These are phyloP conservation scores for Lasioglossum baleicum DNA, from an alignment of 1,140 invertebrate genomes.

Conservation along the genomic window DNA sequence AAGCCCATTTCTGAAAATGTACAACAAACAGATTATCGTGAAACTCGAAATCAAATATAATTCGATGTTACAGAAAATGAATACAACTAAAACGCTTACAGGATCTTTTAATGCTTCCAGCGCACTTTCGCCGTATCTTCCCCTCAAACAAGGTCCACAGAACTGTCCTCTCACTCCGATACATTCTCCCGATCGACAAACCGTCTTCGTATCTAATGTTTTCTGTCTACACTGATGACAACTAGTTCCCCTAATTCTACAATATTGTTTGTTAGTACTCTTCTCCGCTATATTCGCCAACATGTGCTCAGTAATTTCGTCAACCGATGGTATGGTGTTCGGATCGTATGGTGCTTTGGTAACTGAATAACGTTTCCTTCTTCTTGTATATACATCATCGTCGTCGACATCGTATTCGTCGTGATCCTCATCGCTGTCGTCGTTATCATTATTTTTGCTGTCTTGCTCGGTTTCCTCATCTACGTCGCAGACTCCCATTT, in stretches of 20 bases:
- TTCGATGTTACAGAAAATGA: background rate
- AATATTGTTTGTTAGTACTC: conserved; percentile 67
- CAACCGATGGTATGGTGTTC: conserved; percentile 57
- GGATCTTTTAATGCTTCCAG: conserved; percentile 75
- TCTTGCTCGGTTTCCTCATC: conserved; percentile 52
- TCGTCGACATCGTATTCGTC: conserved; percentile 14
- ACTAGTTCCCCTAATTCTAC: conserved; percentile 66
- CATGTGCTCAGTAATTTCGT: conserved; percentile 74
- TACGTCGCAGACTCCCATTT: conserved; percentile 57
- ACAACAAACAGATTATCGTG: background rate
- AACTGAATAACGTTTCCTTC: conserved; percentile 30
- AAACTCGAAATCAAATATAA: background rate
- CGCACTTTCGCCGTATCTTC: conserved; percentile 78
- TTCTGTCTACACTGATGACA: conserved; percentile 80
- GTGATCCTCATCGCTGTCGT: background rate
- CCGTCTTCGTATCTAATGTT: conserved; percentile 78
- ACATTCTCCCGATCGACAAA: conserved; percentile 76
- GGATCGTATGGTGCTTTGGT: conserved; percentile 52
- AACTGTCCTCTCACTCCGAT: conserved; percentile 78
- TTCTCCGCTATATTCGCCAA: conserved; percentile 69
- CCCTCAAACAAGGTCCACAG: conserved; percentile 78
- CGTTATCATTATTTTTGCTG: background rate
- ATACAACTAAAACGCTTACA: conserved; percentile 56
- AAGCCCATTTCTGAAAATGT: conserved; percentile 73
- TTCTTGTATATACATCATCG: background rate